phyloP scores from a whole-genome alignment of 2,888 invertebrate genomes.

The Trilocha varians region DNA sequence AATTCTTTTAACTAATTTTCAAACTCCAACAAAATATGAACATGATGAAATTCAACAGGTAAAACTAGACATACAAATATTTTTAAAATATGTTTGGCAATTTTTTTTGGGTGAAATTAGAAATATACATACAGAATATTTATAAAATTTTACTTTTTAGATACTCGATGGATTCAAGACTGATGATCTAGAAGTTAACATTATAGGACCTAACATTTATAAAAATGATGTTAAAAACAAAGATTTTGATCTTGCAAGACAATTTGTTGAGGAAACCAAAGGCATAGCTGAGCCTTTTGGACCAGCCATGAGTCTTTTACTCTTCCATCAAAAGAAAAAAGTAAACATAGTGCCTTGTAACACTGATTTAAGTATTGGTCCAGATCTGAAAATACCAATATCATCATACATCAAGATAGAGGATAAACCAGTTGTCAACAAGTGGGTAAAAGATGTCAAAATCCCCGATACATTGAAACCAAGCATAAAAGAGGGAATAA shows the following conservation, averaged over 20 bases:
- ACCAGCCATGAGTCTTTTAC: slow-evolving; percentile 74
- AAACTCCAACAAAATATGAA: slow-evolving; percentile 47
- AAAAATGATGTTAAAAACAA: slow-evolving; percentile 40
- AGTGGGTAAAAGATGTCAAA: slow-evolving; percentile 46
- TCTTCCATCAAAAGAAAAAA: slow-evolving; percentile 67
- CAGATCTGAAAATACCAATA: slow-evolving; percentile 75
- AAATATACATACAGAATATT: too few relatives aligned
- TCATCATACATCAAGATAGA: slow-evolving; percentile 69
- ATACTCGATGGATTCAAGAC: slow-evolving; percentile 71
- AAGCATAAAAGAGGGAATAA: slow-evolving; percentile 49
- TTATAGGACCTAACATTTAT: slow-evolving; percentile 72
- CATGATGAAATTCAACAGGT: slow-evolving; percentile 58
- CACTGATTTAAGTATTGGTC: slow-evolving; percentile 74
- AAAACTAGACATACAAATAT: slow-evolving; percentile 8
- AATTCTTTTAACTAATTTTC: slow-evolving; percentile 78
- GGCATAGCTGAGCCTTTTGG: slow-evolving; percentile 69
- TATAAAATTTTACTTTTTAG: slow-evolving; percentile 17
- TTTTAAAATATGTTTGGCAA: too few relatives aligned
- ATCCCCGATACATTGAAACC: slow-evolving; percentile 48
- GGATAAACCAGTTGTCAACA: slow-evolving; percentile 54
- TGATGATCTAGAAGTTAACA: slow-evolving; percentile 72
- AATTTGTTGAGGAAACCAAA: slow-evolving; percentile 55
- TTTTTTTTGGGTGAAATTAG: too few relatives aligned
- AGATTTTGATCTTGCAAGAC: slow-evolving; percentile 37
- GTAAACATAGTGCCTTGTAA: slow-evolving; percentile 76